These are phyloP conservation scores for Lithodes maja DNA, from an alignment of 2,888 invertebrate genomes.

Conservation along the genomic window DNA sequence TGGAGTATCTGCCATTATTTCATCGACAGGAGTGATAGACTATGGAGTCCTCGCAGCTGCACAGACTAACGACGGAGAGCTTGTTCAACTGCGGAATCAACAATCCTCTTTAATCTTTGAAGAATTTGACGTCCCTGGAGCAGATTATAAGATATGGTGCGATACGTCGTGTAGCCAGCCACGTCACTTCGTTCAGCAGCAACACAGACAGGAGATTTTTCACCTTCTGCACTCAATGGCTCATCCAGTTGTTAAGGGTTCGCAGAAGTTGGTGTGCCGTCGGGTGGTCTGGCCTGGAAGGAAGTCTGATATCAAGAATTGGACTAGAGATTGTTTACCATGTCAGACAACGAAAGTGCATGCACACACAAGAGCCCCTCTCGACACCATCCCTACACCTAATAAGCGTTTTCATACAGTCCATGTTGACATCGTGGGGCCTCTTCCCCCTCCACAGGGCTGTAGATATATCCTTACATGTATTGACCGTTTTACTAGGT, in stretches of 20 bases:
- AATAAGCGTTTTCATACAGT: neutral
- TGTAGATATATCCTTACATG: slow-evolving; percentile 3
- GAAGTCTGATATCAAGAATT: neutral
- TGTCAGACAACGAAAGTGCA: neutral
- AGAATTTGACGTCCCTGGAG: neutral
- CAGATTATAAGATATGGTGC: neutral
- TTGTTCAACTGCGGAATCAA: too few relatives aligned
- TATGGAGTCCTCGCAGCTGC: too few relatives aligned
- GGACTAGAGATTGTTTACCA: neutral
- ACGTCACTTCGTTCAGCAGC: neutral
- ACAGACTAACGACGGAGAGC: too few relatives aligned
- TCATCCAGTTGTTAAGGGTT: neutral
- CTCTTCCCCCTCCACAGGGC: neutral
- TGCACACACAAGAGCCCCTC: neutral
- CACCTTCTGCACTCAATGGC: neutral
- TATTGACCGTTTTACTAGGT: neutral
- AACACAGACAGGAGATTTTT: neutral
- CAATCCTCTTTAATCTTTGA: neutral
- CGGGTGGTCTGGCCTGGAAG: neutral
- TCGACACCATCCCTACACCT: neutral
- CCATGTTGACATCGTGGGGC: neutral
- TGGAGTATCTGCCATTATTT: too few relatives aligned
- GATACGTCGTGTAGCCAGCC: slow-evolving; percentile 3
- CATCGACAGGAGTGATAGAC: too few relatives aligned
- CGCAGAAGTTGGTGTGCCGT: neutral